These are phyloP conservation scores for Agrilus cyanescens DNA, from an alignment of 2,888 invertebrate genomes.

Conservation along the genomic window DNA sequence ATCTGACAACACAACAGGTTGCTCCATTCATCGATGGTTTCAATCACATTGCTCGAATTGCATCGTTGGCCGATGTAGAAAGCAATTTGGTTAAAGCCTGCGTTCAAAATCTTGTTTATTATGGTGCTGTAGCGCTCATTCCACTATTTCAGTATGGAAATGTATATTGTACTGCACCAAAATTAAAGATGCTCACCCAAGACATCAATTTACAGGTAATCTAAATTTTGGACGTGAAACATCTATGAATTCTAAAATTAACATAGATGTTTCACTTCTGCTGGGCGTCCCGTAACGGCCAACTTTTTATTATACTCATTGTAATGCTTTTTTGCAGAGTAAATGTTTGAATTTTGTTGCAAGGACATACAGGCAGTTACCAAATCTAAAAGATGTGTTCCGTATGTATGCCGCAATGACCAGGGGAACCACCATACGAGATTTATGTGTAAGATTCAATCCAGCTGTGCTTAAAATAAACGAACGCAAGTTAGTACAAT, in stretches of 20 bases:
- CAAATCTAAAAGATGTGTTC: constrained; percentile 45
- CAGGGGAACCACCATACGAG: constrained; percentile 56
- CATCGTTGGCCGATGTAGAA: constrained; percentile 83
- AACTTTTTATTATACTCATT: not conserved
- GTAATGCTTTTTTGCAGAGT: constrained; percentile 27
- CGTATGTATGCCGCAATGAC: constrained; percentile 56
- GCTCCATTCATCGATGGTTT: constrained; percentile 81
- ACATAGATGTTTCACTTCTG: not conserved
- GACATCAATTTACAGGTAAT: constrained; percentile 35
- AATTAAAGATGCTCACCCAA: constrained; percentile 40
- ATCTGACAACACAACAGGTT: constrained; percentile 87
- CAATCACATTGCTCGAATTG: constrained; percentile 83
- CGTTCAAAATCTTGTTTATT: constrained; percentile 81
- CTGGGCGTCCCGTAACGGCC: not conserved
- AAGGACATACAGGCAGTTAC: constrained; percentile 33
- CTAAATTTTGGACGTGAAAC: not conserved
- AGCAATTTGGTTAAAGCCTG: constrained; percentile 89
- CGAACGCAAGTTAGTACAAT: constrained; percentile 73
- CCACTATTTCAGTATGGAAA: constrained; percentile 56
- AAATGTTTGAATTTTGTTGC: constrained; percentile 31
- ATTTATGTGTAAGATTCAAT: constrained; percentile 56
- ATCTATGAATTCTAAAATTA: constrained; percentile 1
- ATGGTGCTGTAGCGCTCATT: constrained; percentile 49
- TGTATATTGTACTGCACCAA: constrained; percentile 49
- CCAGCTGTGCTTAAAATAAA: constrained; percentile 65